Conservation (phyloP, 2,797 vertebrate species). For the Miichthys miiuy region DNA sequence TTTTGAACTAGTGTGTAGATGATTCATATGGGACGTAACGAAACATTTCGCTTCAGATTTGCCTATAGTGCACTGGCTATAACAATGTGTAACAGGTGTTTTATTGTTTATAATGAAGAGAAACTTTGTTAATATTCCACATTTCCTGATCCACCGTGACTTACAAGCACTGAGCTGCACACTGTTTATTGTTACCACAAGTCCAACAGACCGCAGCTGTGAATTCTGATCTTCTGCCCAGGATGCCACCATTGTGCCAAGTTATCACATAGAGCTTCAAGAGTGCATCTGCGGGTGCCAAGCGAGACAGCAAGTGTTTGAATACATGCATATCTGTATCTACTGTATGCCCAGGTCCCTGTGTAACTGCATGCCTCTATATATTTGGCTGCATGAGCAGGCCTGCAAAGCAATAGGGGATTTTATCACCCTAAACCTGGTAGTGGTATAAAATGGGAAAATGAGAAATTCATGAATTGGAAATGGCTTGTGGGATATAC, state of each 20-base stretch:
- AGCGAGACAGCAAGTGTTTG: background rate
- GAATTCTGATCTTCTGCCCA: slow-evolving; percentile 30
- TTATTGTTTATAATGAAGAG: background rate
- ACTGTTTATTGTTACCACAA: slow-evolving; percentile 18
- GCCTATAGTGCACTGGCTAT: background rate
- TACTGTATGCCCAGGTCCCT: background rate
- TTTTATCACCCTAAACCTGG: slow-evolving; percentile 28
- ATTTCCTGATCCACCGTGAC: background rate
- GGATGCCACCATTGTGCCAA: slow-evolving; percentile 10
- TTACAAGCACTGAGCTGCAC: background rate
- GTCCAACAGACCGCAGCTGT: slow-evolving; percentile 28
- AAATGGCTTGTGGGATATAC: slow-evolving; percentile 18
- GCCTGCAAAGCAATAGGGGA: slow-evolving; percentile 9
- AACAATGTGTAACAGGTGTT: background rate
- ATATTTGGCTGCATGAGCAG: background rate
- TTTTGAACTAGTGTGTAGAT: background rate
- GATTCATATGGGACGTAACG: background rate
- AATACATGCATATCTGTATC: background rate
- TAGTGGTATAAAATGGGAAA: background rate
- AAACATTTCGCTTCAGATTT: slow-evolving; percentile 4
- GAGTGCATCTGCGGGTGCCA: background rate
- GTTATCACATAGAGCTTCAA: slow-evolving; percentile 19
- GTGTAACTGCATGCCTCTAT: background rate
- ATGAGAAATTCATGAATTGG: slow-evolving; percentile 9
- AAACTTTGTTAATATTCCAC: background rate